Base-by-base conservation (phyloP, 2,113 vertebrate species). In the Ibidorhyncha struthersii region DNA sequence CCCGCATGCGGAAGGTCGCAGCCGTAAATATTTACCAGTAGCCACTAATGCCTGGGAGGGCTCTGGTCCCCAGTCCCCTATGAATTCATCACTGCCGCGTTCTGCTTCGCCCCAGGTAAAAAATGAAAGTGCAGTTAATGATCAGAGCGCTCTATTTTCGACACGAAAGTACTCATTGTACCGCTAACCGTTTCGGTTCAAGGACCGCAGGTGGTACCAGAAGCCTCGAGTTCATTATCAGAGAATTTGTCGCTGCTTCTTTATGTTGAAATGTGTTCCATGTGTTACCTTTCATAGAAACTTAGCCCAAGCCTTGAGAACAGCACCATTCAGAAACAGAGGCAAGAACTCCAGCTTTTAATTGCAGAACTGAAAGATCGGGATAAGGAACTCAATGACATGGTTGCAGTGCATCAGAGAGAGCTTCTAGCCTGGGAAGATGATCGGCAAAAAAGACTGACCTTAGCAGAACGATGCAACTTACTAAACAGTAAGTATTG, bases 321-420 rank as follows among this genome's bases (percentile, higher is more conserved):
- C 86, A 84, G 74, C 89, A 98, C 97, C 25, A 91, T 98, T 34
- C 97, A 98, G 95, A 98, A 98, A 32, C 98, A 98, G 67, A 97
- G 98, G 71, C 98, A 94, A 69, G 99, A 99, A 67, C 97, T 99
- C n/a, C 98, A 98, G 96, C 74, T 98, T 63, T 96, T 99, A 61
- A 97, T 98, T 23, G 95, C 95, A 16, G 98, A 99, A 47, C 88
- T 99, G 63, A 98, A 98, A 86, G 99, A 98, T 47, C 97, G 98
- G 0, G 99, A 99, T 45, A 95, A 95, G 73, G 98, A 99, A 50
- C 98, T 99, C 65, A 98, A 98, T 85, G 98, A 97, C 4, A 98
- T 98, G 98, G 98, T 98, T 10, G 90, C 96, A 0, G 97, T 98
- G n/a, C 98, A 99, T 69, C 98, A 98, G 73, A 98, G 97, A 10